Base-by-base conservation (phyloP, 2,888 invertebrate genomes). In the Cerastoderma edule region DNA sequence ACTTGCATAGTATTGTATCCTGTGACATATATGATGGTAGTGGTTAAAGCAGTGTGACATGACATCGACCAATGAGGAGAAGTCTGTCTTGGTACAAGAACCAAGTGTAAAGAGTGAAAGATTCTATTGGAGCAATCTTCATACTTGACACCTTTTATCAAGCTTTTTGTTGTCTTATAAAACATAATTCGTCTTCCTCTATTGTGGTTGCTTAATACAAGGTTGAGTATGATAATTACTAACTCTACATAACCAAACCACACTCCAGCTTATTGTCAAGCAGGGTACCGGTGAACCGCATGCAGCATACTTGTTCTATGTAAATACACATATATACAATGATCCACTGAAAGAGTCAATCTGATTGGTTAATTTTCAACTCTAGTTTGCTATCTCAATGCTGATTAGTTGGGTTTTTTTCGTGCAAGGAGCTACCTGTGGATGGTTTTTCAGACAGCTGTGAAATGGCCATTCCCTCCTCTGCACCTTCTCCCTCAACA, bases 401-500 rank as follows among this genome's bases (percentile, higher is more conserved):
- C 66, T 66, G 66, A 66, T 66, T 66, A 66, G 66, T 66, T 24
- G 50, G 24, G 22, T n/a, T 50, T n/a, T 24, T 50, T 19, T 50
- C 50, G 13, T 10, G 10, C 16, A 44, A 16, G 10, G 44, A 44
- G 48, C 68, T 78, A 78, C 78, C 78, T 78, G 78, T 44, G 33
- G 56, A 71, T 16, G 73, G 28, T 69, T 54, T 69, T 35, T 70
- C 69, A 22, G 79, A 75, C 8, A 81, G 72, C 35, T 71, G 75
- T 24, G 78, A 72, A 10, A 81, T 75, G 16, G 75, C 78, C n/a
- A 75, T 48, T 13, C 81, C 81, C 67, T 75, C 78, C 32, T 81
- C 78, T 16, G 39, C 32, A 63, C 81, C 81, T 67, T 75, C 75
- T 35, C 74, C 80, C 56, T 77, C 80, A 39, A 78, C 54, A 39